Evolutionary conservation across 1,140 invertebrate genomes (phyloP), one percentile per base, ranked within the genome.

Genomic region (Psilanteris sp.): DNA sequence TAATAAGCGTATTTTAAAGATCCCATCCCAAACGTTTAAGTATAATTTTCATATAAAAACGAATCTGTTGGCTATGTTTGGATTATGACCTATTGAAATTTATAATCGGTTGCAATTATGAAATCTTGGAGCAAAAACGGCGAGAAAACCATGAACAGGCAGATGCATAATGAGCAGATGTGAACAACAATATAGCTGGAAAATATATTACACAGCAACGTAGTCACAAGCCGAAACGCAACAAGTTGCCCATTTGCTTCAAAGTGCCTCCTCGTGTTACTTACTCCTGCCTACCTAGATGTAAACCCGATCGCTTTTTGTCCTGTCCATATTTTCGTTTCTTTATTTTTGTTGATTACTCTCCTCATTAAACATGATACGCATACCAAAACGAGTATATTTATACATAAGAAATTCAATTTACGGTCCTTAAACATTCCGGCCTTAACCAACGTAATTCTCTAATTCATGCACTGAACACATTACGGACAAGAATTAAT

Each of bases 171-270:
- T 61, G 54, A 74, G 71, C 61, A 54, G 32, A 74, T 67, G 61
- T 67, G 54, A 73, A 62, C 50, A 74, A 74, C 71, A 74, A 67
- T 74, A 61, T 39, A 59, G 36, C 54, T 52, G 37, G 41, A 55
- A 54, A 74, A 74, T 84, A 83, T 82, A 82, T 84, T 81, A 79
- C 64, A 50, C 76, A 75, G 72, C 66, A 77, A 70, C 77, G 48
- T 73, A 76, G 77, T 75, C 71, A 26, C 52, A 59, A 71, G 73
- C 77, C 62, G 80, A 82, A 83, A 84, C 43, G 85, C 85, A 86
- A 86, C 85, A 86, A 86, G 85, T 86, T 85, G 85, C 84, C 82
- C 85, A 85, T 86, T 85, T 77, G 72, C 64, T 62, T 26, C 71
- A 32, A 62, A 79, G 74, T 77, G 66, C 81, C 76, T 77, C 70